Evolutionary conservation across 2,888 invertebrate species (phyloP).

Genomic region (Petrolisthes cinctipes): DNA sequence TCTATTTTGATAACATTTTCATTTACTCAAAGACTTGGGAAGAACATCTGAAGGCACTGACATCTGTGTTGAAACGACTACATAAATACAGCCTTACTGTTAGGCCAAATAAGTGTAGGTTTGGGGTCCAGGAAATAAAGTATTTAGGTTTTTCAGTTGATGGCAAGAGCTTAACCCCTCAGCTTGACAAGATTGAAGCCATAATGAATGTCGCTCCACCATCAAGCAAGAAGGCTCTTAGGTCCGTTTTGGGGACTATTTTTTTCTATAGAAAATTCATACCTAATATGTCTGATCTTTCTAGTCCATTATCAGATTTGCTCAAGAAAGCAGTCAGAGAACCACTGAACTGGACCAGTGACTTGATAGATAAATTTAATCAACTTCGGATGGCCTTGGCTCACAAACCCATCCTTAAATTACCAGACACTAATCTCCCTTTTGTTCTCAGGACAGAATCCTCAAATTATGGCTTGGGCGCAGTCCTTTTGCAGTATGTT

Average conservation of each 20-base stretch:
- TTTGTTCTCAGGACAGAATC: neutral
- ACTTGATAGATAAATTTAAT: neutral
- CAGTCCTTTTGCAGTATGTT: neutral
- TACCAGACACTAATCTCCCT: constrained; percentile 6
- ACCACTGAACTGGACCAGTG: neutral
- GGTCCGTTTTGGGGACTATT: constrained; percentile 19
- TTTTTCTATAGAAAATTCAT: constrained; percentile 30
- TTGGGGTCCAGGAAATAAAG: neutral
- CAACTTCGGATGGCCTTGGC: neutral
- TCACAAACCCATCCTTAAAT: neutral
- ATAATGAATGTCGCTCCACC: neutral
- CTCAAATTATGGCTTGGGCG: neutral
- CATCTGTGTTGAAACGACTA: neutral
- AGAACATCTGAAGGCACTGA: neutral
- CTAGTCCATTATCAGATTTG: constrained; percentile 22
- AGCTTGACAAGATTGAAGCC: constrained; percentile 6
- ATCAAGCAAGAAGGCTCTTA: neutral
- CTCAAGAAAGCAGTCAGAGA: constrained; percentile 4
- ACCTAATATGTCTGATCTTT: neutral
- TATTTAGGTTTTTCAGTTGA: constrained; percentile 33
- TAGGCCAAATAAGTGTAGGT: constrained; percentile 29
- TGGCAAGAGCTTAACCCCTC: neutral
- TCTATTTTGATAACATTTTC: constrained; percentile 45
- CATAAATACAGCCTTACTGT: neutral
- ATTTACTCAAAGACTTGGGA: constrained; percentile 19